Base-by-base conservation (phyloP, 2,888 invertebrate genomes). In the Apodemia mormo region DNA sequence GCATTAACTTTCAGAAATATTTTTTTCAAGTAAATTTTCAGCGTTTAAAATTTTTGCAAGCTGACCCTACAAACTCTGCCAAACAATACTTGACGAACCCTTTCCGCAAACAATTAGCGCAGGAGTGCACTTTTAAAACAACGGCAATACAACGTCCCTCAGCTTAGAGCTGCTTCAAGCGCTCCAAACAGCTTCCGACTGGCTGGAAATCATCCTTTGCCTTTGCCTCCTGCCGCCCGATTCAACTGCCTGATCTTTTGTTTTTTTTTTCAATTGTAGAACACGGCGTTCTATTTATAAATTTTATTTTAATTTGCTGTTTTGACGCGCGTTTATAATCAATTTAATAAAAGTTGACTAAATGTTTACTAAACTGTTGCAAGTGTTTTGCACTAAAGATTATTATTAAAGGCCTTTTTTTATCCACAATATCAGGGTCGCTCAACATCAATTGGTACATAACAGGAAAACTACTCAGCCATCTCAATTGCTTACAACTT, bases 101-200 rank as follows among this genome's bases (percentile, higher is more conserved):
- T 91, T 91, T 90, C 92, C 86, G 90, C 91, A 90, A 91, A 93
- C 92, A 92, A 93, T 93, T 92, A 92, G 87, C 85, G 91, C 82
- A 80, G 85, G 83, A 92, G 92, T 85, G 89, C 87, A 79, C 91
- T 91, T 78, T 72, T 77, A 75, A 80, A 89, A 92, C 91, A 92
- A 91, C 90, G 82, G 89, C 87, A 79, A 89, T 89, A 86, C 87
- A 85, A 83, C 83, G 80, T 81, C 86, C 85, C 87, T 84, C 80
- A 76, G 82, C 81, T 83, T 83, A 72, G 72, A 75, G 77, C 73
- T 76, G 78, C 78, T 78, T 75, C 75, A 75, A 79, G 78, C 79
- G 80, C 78, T 77, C 74, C 79, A 79, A 81, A 79, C 79, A 85
- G 87, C 84, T 87, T 85, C 87, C 88, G 84, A 88, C 89, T 89